Evolutionary conservation across 2,888 invertebrate genomes (phyloP), one percentile per base, ranked within the genome.

Genomic region (Thymelicus lineola): DNA sequence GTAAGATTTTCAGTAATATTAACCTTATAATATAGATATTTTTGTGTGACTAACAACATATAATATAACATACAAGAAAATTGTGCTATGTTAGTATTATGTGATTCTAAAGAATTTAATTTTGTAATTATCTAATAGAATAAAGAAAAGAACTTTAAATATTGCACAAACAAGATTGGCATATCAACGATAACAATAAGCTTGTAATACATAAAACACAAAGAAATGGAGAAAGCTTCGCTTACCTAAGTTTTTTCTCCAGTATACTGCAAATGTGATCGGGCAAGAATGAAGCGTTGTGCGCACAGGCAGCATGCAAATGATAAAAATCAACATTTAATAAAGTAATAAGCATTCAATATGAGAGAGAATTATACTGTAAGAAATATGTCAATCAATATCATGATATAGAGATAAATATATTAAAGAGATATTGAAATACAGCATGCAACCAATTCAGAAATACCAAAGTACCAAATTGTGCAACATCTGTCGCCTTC

Each of bases 231-330:
- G 77, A 80, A 83, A 81, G 82, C 79, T 78, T 55, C 84, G 85
- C 96, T 96, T 95, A 97, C 97, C 97, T 96, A 94, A 96, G 96
- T 95, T 96, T 96, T 94, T 96, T 97, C 95, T 97, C 97, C 96
- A 96, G 94, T 95, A 97, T 97, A 94, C 97, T 97, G 94, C 91
- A 91, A 90, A 89, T 91, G 85, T 88, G 88, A 88, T 89, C 89
- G 87, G 91, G 90, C 90, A 93, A 93, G 89, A 91, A 91, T 91
- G 91, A 93, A 93, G 93, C 93, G 93, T 87, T 84, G 93, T 93
- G 93, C 91, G 91, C 91, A 93, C 92, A 94, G 93, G 94, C 91
- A 91, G 94, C 94, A 95, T 93, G 93, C 93, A 92, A 93, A 93
- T 86, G 85, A 90, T 88, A 91, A 91, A 90, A 93, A 91, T 86